Conservation (phyloP, 2,797 vertebrate genomes). For the Peromyscus nudipes region DNA sequence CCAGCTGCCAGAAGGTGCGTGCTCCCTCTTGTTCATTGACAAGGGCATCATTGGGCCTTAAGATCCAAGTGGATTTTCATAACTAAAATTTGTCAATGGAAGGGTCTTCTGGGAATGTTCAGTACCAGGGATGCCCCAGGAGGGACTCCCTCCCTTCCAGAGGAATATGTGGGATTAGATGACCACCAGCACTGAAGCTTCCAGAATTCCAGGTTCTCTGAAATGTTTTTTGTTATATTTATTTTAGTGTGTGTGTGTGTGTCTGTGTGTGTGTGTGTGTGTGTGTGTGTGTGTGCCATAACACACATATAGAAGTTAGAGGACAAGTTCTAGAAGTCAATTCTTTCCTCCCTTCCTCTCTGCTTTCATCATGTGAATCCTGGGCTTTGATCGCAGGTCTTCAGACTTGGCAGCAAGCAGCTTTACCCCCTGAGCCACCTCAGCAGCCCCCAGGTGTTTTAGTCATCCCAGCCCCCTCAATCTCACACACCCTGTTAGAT, state of each 20-base stretch:
- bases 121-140: not conserved
- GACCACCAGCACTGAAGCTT: not conserved
- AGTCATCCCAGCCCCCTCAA: not conserved
- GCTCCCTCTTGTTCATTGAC: not conserved
- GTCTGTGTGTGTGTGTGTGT: not conserved
- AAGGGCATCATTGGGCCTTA: not conserved
- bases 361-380: not conserved
- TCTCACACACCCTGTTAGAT: not conserved
- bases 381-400: too few relatives aligned
- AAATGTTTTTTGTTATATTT: not conserved
- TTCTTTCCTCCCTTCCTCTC: not conserved
- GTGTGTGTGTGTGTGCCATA: not conserved
- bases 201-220: not conserved
- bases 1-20: not conserved
- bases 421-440: not conserved
- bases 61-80: conserved; percentile 5
- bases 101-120: not conserved
- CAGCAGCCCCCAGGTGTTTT: not conserved
- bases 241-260: too few relatives aligned
- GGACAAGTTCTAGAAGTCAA: not conserved
- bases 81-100: conserved; percentile 6
- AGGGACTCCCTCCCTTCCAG: not conserved
- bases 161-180: not conserved
- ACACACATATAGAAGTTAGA: not conserved
- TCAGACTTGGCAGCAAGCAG: not conserved